Evolutionary conservation across 1,140 invertebrate species (phyloP), one percentile per base, ranked within the genome.

Genomic region (Rhagoletis zephyria): DNA sequence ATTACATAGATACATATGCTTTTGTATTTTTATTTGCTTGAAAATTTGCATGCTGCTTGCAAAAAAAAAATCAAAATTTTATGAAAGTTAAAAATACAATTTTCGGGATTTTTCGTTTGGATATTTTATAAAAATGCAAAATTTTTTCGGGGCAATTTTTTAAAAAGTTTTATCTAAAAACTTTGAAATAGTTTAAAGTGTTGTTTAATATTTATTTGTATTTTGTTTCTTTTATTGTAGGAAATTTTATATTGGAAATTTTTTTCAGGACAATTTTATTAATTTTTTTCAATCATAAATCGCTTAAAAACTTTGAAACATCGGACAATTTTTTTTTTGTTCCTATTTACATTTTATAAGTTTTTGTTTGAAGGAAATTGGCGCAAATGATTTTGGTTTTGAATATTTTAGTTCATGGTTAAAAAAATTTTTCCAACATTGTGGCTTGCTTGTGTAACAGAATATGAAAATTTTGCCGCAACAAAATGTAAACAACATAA

Each of bases 371-470:
- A 74, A 74, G 7, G 42, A 74, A 74, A n/a, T 74, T 48, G 67
- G 67, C 67, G 67, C 12, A 74, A 74, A 48, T 70, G 14, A 74
- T 7, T 48, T 74, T 70, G 30, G 7, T 48, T 45, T 74, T 74
- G 3, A 67, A 42, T 42, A 14, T 70, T 70, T 70, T 70, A 40
- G 30, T 70, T 70, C 42, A 70, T 42, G 40, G 42, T 70, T 14
- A 70, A 30, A 70, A 4, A 70, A 42, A 45, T 4, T 70, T 45
- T 70, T 10, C 30, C 30, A 30, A 30, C 30, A 30, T 30, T 30
- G 30, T 30, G 30, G 30, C 30, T 30, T 30, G 30, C 30, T 30
- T 30, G 30, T 30, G 30, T 30, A 30, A 30, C 30, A 30, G 30
- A 30, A 30, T 30, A 30, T 30, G 30, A 30, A 30, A 0, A 30